Conservation (phyloP, 2,888 invertebrate genomes). For the Neoascia interrupta region DNA sequence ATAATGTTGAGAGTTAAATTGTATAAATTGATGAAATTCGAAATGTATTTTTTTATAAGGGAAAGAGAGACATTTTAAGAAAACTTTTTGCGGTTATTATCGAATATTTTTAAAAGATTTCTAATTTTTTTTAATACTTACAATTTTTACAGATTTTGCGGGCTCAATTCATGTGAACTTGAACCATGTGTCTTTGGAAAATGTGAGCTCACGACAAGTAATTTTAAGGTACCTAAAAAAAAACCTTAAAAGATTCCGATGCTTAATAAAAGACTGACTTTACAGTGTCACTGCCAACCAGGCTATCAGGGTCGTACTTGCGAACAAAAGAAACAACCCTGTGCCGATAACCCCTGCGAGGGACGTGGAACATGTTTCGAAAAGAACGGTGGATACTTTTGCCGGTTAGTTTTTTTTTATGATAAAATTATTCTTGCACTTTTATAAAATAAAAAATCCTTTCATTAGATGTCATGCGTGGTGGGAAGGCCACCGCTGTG, state of each 20-base stretch:
- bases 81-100: too few species aligned
- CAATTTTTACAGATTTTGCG: conserved; percentile 83
- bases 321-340: conserved; percentile 85
- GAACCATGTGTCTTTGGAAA: conserved; percentile 81
- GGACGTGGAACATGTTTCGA: conserved; percentile 87
- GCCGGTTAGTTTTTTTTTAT: conserved; percentile 79
- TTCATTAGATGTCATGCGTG: conserved; percentile 84
- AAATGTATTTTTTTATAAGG: too few species aligned
- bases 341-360: conserved; percentile 87
- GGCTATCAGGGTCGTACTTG: conserved; percentile 86
- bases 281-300: conserved; percentile 84
- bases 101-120: too few species aligned
- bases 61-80: too few species aligned
- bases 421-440: too few species aligned
- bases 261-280: background rate
- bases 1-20: too few species aligned
- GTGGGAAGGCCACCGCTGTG: conserved; percentile 87
- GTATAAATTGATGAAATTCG: too few species aligned
- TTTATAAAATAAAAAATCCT: too few species aligned
- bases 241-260: background rate
- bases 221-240: conserved; percentile 75
- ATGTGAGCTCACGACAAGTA: conserved; percentile 79
- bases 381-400: conserved; percentile 84
- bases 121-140: background rate
- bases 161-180: conserved; percentile 87